Evolutionary conservation across 2,113 vertebrate genomes (phyloP).

Genomic region (Larimichthys polyactis): DNA sequence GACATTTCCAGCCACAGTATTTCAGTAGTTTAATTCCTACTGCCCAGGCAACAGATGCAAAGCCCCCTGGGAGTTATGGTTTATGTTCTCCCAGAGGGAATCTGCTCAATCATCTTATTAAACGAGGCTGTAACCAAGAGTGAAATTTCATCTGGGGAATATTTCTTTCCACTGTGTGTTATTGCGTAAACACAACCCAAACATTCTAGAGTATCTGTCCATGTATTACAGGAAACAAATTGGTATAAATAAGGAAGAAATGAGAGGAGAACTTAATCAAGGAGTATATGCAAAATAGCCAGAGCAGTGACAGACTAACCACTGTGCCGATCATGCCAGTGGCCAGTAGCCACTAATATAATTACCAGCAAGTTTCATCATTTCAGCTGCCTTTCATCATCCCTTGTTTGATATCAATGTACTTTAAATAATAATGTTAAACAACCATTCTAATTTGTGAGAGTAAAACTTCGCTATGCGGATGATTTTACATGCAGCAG

Average conservation of each 20-base stretch:
- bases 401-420: slow-evolving; percentile 6
- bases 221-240: not conserved
- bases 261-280: not conserved
- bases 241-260: not conserved
- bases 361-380: slow-evolving; percentile 32
- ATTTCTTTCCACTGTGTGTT: slow-evolving; percentile 17
- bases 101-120: slow-evolving; percentile 45
- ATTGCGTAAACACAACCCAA: slow-evolving; percentile 11
- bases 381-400: not conserved
- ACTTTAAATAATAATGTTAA: slow-evolving; percentile 7
- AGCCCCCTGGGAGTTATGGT: slow-evolving; percentile 40
- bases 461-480: not conserved
- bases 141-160: slow-evolving; percentile 31
- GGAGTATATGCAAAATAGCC: not conserved
- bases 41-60: slow-evolving; percentile 44
- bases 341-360: not conserved
- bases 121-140: slow-evolving; percentile 31
- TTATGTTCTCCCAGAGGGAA: slow-evolving; percentile 38
- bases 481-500: not conserved
- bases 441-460: not conserved
- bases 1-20: slow-evolving; percentile 9
- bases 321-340: not conserved
- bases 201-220: not conserved
- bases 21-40: not conserved
- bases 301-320: not conserved